Base-by-base conservation (phyloP, 2,113 vertebrate species). In the Anarrhichthys ocellatus region DNA sequence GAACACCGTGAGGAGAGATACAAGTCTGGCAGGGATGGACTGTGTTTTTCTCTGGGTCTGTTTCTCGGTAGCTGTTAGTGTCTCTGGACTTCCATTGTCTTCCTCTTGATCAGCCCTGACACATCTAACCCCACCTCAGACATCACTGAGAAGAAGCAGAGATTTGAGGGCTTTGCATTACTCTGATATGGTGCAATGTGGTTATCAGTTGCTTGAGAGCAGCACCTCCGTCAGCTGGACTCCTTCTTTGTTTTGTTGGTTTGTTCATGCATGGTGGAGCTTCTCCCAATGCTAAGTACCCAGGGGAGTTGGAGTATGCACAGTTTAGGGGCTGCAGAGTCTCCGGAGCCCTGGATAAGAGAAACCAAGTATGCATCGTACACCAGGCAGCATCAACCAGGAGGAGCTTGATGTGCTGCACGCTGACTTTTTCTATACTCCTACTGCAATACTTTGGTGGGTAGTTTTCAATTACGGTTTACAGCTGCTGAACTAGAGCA, bases 231-330 rank as follows among this genome's bases (percentile, higher is more conserved):
- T 59, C 22, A 40, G 32, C 24, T 0, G 5, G 22, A 18, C 27
- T 54, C 46, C 48, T 42, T 77, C 10, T 72, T 52, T 67, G 73
- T 79, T 62, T 54, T 80, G 67, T 73, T 80, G 8, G 52, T 74
- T 76, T 76, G 73, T 80, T 67, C 63, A 24, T 79, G 67, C 46
- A 18, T 72, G 68, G 50, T 67, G 65, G 29, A 82, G 86, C 59
- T 59, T 64, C 52, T 74, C 75, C 59, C 64, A 67, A n/a, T 32
- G 44, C 64, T 80, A 70, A 36, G 78, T 76, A 27, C 62, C 27
- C 17, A 9, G 14, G 73, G 76, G 73, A 83, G 29, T 56, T 77
- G n/a, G 48, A 69, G 27, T 56, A 67, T 52, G 58, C 38, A 38
- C 7, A 75, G 48, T 80, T 75, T 66, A 85, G 73, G 56, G 72